Evolutionary conservation across 2,888 invertebrate species (phyloP).

Genomic region (Danaus chrysippus): DNA sequence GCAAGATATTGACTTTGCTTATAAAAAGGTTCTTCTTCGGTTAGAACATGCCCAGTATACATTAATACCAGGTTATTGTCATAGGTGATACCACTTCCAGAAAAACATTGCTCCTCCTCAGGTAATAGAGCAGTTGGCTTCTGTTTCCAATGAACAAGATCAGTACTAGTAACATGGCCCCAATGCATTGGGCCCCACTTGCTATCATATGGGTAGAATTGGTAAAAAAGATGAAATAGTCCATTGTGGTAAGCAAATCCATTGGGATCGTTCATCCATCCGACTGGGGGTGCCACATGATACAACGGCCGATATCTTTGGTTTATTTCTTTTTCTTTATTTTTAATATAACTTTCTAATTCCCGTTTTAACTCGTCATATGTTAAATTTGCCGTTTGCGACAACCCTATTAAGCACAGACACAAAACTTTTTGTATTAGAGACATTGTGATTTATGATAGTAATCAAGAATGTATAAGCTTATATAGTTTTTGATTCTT

Average conservation of each 20-base stretch:
- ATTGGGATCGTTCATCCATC: conserved; percentile 80
- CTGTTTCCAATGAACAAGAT: conserved; percentile 72
- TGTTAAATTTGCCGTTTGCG: conserved; percentile 36
- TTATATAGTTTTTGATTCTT: no score
- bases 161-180: conserved; percentile 71
- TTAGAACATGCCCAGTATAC: conserved; percentile 56
- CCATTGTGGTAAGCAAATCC: conserved; percentile 74
- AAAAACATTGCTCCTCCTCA: conserved; percentile 66
- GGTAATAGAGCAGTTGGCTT: conserved; percentile 71
- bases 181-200: conserved; percentile 76
- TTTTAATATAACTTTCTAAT: conserved; percentile 57
- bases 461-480: no score
- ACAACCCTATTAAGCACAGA: conserved; percentile 38
- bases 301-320: conserved; percentile 59
- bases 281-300: conserved; percentile 65
- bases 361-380: conserved; percentile 38
- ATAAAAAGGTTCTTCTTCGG: conserved; percentile 48
- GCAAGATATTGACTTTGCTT: conserved; percentile 67
- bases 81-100: conserved; percentile 66
- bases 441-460: conserved; percentile 27
- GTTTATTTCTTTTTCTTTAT: conserved; percentile 53
- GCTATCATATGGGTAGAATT: conserved; percentile 71
- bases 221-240: conserved; percentile 75
- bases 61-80: conserved; percentile 57
- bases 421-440: conserved; percentile 25